A percentile compares a stretch with the other conserved stretches of the same genome.
phyloP scores from a whole-genome alignment of 2,113 vertebrate genomes.

The Tragelaphus imberbis region DNA sequence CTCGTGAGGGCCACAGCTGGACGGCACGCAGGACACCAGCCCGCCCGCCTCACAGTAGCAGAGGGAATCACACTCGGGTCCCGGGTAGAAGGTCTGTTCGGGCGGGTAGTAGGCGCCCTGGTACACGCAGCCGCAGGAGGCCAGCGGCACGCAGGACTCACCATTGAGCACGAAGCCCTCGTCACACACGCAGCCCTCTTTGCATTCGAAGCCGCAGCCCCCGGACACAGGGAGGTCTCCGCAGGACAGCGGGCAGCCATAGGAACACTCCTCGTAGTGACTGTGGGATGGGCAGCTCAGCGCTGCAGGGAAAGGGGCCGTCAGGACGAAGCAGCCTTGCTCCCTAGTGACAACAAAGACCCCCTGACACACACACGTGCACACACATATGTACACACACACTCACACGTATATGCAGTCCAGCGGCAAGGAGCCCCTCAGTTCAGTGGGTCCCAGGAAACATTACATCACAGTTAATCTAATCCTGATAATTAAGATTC shows the following conservation, averaged over 20 bases:
- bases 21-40: slow-evolving; percentile 43
- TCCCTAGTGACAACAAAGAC: accelerated
- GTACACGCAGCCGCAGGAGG: slow-evolving; percentile 83
- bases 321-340: not conserved
- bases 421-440: too few species aligned
- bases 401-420: not conserved
- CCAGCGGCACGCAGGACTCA: slow-evolving; percentile 76
- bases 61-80: not conserved
- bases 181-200: slow-evolving; percentile 84
- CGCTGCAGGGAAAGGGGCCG: slow-evolving; percentile 65
- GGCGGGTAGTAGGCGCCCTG: slow-evolving; percentile 77
- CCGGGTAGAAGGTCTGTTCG: slow-evolving; percentile 73
- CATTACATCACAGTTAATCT: not conserved
- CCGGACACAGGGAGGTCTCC: not conserved
- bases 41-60: slow-evolving; percentile 53
- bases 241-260: slow-evolving; percentile 77
- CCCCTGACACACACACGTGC: not conserved
- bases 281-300: slow-evolving; percentile 80
- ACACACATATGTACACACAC: not conserved
- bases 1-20: slow-evolving; percentile 14
- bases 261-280: slow-evolving; percentile 80
- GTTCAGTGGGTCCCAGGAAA: not conserved
- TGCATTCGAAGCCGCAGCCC: slow-evolving; percentile 74
- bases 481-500: not conserved
- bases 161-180: slow-evolving; percentile 78